phyloP scores from a whole-genome alignment of 1,140 invertebrate genomes.

The Drosophila pallidifrons region DNA sequence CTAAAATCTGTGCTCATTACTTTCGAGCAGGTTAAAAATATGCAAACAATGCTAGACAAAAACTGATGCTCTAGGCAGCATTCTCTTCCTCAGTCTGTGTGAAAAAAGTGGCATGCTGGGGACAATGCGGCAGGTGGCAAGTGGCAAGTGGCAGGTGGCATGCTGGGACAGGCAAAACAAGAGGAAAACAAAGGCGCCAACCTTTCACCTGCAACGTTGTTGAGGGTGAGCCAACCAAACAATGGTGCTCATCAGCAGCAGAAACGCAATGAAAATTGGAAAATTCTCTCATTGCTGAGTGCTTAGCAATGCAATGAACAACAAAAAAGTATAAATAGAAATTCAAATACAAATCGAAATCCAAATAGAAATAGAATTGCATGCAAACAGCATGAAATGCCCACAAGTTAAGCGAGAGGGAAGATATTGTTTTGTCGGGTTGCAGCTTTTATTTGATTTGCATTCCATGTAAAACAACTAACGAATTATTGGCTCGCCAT shows the following conservation, averaged over 20 bases:
- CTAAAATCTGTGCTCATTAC: slow-evolving; percentile 58
- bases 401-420: not conserved
- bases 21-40: slow-evolving; percentile 62
- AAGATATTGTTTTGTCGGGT: slow-evolving; percentile 3
- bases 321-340: slow-evolving; percentile 46
- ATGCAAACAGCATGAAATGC: not conserved
- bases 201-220: slow-evolving; percentile 54
- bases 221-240: slow-evolving; percentile 46
- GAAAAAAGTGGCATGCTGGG: slow-evolving; percentile 10
- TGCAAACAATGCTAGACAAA: slow-evolving; percentile 70
- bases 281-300: slow-evolving; percentile 49
- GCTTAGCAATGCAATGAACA: slow-evolving; percentile 31
- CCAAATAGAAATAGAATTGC: slow-evolving; percentile 38
- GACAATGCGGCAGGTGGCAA: not conserved
- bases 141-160: not conserved
- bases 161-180: slow-evolving; percentile 9
- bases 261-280: slow-evolving; percentile 73
- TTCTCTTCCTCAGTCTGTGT: not conserved
- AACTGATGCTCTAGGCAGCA: slow-evolving; percentile 44
- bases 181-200: slow-evolving; percentile 40
- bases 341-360: slow-evolving; percentile 46
- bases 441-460: slow-evolving; percentile 47
- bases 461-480: slow-evolving; percentile 19
- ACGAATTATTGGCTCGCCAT: slow-evolving; percentile 90
- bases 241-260: slow-evolving; percentile 76